These are phyloP conservation scores for Dicentrarchus labrax DNA, from an alignment of 2,113 vertebrate species.

Conservation along the genomic window DNA sequence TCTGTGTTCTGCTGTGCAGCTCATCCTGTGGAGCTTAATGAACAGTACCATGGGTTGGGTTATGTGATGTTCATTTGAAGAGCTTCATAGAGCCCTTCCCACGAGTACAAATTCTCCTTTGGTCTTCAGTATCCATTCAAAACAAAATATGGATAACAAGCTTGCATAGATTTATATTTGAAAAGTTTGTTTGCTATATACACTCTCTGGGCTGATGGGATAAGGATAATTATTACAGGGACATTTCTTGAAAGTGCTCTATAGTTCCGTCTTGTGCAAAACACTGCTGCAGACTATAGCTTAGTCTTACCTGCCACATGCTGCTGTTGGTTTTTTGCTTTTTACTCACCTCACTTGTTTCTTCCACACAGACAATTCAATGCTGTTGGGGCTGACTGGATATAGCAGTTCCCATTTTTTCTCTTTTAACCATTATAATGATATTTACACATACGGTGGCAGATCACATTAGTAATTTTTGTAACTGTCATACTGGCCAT, in stretches of 20 bases:
- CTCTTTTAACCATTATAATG: no score
- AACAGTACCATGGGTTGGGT: background rate
- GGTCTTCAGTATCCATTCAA: background rate
- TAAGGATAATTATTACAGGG: background rate
- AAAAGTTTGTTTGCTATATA: background rate
- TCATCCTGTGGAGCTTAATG: constrained; percentile 14
- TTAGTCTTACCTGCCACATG: background rate
- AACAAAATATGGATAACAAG: background rate
- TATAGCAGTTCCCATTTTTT: no score
- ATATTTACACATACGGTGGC: background rate
- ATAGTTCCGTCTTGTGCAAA: background rate
- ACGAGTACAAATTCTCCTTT: background rate
- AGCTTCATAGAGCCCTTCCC: constrained; percentile 2
- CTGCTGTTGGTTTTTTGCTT: background rate
- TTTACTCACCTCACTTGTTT: background rate
- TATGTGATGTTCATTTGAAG: constrained; percentile 12
- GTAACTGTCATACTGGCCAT: background rate
- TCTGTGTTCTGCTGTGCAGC: constrained; percentile 23
- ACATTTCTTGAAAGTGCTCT: constrained; percentile 8
- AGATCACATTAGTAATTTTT: background rate
- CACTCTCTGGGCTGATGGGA: constrained; percentile 6
- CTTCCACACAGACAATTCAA: background rate
- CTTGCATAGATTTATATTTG: background rate
- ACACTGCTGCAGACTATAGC: background rate
- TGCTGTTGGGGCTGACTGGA: background rate